These are phyloP conservation scores for Tapirus indicus DNA, from an alignment of 2,797 vertebrate species.

Conservation along the genomic window DNA sequence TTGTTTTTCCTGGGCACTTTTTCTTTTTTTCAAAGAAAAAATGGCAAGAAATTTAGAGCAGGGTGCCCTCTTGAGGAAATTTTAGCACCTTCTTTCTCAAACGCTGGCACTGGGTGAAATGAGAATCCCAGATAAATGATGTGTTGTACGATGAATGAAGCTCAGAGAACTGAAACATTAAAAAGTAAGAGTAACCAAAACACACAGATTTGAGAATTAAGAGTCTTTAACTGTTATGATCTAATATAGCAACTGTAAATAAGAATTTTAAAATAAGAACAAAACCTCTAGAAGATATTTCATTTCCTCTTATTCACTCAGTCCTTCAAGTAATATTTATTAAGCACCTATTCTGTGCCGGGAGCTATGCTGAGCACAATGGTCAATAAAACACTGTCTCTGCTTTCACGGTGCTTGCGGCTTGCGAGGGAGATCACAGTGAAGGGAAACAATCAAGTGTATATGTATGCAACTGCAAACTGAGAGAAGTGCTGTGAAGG, in stretches of 20 bases:
- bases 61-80: conserved; percentile 77
- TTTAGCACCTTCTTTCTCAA: conserved; percentile 32
- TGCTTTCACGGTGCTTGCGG: not conserved
- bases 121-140: not conserved
- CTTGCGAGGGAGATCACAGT: not conserved
- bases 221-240: not conserved
- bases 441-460: not conserved
- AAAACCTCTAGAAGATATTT: conserved; percentile 1
- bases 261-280: conserved; percentile 59
- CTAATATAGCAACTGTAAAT: conserved; percentile 19
- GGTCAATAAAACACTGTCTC: not conserved
- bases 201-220: conserved; percentile 51
- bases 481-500: not conserved
- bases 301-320: not conserved
- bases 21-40: conserved; percentile 56
- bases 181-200: conserved; percentile 40
- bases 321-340: not conserved
- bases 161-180: conserved; percentile 40
- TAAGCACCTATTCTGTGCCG: not conserved
- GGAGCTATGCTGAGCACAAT: not conserved
- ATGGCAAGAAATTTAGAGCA: conserved; percentile 70
- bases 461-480: not conserved
- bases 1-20: conserved; percentile 41
- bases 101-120: conserved; percentile 44
- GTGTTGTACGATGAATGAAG: not conserved